Conservation (phyloP, 2,113 vertebrate genomes). For the Anolis carolinensis region DNA sequence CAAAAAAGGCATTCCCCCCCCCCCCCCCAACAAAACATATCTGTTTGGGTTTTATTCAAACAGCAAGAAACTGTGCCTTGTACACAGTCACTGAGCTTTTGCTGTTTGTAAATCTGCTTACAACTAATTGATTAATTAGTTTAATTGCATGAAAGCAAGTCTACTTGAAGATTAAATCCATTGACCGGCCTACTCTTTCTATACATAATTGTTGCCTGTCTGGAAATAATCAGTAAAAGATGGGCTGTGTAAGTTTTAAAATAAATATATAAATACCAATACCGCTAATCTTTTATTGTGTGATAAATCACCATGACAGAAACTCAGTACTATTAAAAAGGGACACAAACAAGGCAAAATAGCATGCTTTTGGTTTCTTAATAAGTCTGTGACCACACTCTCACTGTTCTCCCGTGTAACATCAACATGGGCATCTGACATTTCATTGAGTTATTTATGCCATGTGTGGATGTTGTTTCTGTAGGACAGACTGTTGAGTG, state of each 20-base stretch:
- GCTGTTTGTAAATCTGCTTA: neutral
- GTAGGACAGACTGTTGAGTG: neutral
- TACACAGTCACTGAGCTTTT: neutral
- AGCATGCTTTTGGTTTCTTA: neutral
- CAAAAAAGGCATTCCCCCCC: no score
- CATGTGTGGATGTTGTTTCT: no score
- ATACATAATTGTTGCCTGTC: neutral
- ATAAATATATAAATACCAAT: neutral
- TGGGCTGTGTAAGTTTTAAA: neutral
- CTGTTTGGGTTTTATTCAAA: no score
- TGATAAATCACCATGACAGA: neutral
- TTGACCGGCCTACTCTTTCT: neutral
- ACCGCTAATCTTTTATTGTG: neutral
- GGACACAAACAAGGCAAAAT: neutral
- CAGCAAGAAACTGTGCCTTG: no score
- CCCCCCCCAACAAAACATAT: no score
- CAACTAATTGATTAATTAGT: neutral
- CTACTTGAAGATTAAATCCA: neutral
- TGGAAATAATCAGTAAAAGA: neutral
- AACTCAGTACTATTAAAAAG: neutral
- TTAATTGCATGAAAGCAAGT: neutral
- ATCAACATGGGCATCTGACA: neutral
- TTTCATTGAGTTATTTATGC: neutral
- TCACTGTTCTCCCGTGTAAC: neutral
- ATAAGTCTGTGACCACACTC: neutral